Evolutionary conservation across 2,888 invertebrate species (phyloP).

Genomic region (Silvanus unidentatus): DNA sequence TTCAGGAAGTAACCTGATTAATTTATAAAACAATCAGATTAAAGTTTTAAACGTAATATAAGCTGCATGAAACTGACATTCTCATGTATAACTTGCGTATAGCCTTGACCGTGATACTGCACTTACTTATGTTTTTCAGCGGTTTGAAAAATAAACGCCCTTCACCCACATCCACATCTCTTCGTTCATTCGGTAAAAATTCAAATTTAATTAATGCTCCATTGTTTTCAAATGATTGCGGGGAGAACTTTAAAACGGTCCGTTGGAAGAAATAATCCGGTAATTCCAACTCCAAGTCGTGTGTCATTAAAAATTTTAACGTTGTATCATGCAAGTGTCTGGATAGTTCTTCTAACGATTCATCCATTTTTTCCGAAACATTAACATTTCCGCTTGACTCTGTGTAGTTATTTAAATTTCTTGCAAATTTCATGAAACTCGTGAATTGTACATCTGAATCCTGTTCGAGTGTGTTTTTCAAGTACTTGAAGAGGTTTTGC

Average conservation of each 20-base stretch:
- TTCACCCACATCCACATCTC: slow-evolving; percentile 23
- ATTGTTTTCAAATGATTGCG: slow-evolving; percentile 65
- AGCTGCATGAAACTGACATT: too few relatives aligned
- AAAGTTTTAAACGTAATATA: too few relatives aligned
- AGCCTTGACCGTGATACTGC: background rate
- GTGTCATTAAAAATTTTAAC: slow-evolving; percentile 66
- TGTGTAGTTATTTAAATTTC: slow-evolving; percentile 32
- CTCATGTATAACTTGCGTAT: too few relatives aligned
- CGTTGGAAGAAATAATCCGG: slow-evolving; percentile 71
- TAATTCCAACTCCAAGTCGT: slow-evolving; percentile 66
- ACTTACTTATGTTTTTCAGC: slow-evolving; percentile 62
- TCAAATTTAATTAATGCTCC: slow-evolving; percentile 73
- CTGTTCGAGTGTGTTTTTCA: slow-evolving; percentile 60
- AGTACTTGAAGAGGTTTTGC: slow-evolving; percentile 67
- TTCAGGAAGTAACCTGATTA: too few relatives aligned
- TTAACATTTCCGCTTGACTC: slow-evolving; percentile 41
- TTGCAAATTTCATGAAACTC: slow-evolving; percentile 52
- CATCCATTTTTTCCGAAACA: slow-evolving; percentile 38
- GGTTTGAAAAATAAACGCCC: slow-evolving; percentile 55
- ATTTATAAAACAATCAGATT: too few relatives aligned
- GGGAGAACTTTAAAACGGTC: slow-evolving; percentile 66
- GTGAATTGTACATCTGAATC: slow-evolving; percentile 37
- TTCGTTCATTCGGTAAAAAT: slow-evolving; percentile 52
- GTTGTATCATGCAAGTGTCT: slow-evolving; percentile 62
- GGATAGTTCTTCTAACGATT: slow-evolving; percentile 71